phyloP scores from a whole-genome alignment of 1,140 invertebrate species.

The Euglossa dilemma region DNA sequence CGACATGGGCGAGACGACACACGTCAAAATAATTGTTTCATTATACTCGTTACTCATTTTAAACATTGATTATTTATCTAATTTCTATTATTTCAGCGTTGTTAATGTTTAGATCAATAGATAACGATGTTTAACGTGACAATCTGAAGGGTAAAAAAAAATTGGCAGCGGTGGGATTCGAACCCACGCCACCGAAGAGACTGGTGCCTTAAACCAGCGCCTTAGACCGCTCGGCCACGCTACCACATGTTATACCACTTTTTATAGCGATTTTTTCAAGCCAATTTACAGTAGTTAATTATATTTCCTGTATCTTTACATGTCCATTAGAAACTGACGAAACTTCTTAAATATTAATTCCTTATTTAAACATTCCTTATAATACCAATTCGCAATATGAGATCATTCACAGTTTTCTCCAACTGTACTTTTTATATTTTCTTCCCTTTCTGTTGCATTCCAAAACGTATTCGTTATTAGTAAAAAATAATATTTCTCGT shows the following conservation, averaged over 20 bases:
- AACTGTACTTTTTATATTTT: not conserved
- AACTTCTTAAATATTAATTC: not conserved
- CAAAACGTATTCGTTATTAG: no score
- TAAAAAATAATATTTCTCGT: not conserved
- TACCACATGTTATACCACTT: conserved; percentile 15
- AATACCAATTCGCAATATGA: not conserved
- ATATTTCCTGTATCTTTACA: not conserved
- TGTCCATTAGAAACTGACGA: not conserved
- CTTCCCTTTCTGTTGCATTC: not conserved
- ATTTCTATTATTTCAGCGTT: not conserved
- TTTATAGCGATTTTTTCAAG: fast-evolving
- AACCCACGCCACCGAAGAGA: conserved; percentile 99
- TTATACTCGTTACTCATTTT: no score
- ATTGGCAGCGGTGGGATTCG: conserved; percentile 98
- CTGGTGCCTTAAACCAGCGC: conserved; percentile 97
- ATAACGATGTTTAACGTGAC: no score
- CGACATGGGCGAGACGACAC: no score
- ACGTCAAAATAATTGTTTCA: no score
- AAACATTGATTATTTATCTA: not conserved
- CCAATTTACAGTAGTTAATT: not conserved
- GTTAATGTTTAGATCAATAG: not conserved
- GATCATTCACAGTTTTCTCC: not conserved
- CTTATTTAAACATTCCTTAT: no score
- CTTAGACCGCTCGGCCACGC: conserved; percentile 75
- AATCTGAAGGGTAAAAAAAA: conserved; percentile 76